Evolutionary conservation across 1,140 invertebrate species (phyloP).

Genomic region (Scaptomyza pallida): DNA sequence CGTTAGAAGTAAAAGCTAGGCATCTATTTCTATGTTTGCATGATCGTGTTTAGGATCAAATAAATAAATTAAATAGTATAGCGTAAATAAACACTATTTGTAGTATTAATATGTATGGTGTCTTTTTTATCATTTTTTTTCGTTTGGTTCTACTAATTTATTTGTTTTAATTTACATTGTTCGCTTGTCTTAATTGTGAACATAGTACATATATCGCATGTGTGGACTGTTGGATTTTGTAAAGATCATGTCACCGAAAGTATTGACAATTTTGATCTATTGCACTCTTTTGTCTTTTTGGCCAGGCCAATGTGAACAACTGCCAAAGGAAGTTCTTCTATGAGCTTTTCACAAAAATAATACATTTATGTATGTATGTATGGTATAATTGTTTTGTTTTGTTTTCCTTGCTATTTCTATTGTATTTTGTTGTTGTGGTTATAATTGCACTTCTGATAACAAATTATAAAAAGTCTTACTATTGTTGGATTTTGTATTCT

Average conservation of each 20-base stretch:
- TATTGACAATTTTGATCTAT: conserved; percentile 39
- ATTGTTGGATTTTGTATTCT: conserved; percentile 36
- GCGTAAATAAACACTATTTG: conserved; percentile 44
- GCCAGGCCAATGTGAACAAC: conserved; percentile 9
- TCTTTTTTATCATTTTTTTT: conserved; percentile 6
- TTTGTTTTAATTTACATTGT: conserved; percentile 44
- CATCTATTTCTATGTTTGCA: too few species aligned
- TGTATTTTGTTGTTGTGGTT: conserved; percentile 29
- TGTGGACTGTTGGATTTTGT: background rate
- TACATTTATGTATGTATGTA: background rate
- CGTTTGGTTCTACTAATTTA: conserved; percentile 19
- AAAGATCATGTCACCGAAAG: conserved; percentile 10
- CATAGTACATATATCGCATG: background rate
- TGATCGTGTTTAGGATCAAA: conserved; percentile 14
- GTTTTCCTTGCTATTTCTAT: conserved; percentile 16
- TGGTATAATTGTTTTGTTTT: conserved; percentile 8
- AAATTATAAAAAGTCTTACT: conserved; percentile 22
- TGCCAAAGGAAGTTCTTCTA: conserved; percentile 3
- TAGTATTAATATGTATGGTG: conserved; percentile 14
- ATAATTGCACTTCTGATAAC: conserved; percentile 70
- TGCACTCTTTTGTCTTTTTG: conserved; percentile 26
- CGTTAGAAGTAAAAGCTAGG: conserved; percentile 15
- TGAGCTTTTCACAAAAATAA: conserved; percentile 11
- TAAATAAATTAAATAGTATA: conserved; percentile 19
- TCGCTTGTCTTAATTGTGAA: conserved; percentile 32